Base-by-base conservation (phyloP, 2,888 invertebrate species). In the Amphipoea oculea region DNA sequence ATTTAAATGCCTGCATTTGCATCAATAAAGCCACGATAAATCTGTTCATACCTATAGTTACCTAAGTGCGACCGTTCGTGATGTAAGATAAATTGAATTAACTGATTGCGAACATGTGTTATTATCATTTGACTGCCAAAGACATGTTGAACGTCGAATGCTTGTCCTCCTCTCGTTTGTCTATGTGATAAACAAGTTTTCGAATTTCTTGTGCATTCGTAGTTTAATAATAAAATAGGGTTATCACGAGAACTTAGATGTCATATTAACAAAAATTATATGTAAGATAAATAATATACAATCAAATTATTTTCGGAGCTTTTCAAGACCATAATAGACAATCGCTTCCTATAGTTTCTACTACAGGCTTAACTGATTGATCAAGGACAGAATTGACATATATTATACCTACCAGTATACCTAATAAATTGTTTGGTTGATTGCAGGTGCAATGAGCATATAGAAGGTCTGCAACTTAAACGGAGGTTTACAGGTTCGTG, bases 1-100 rank as follows among this genome's bases (percentile, higher is more conserved):
- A 86, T 86, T 84, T 78, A 86, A 86, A 84, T 86, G 79, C 73
- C 73, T 71, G 76, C 77, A 84, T 83, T 86, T 86, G 87, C 87
- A 86, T 83, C 83, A 77, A 85, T 86, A 82, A 84, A 79, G 69
- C 70, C 65, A 68, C 83, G 42, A 86, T 88, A 82, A 86, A 88
- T 77, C 68, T 82, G 77, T 67, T 67, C 67, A 7, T 74, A 81
- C 45, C 69, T 72, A 70, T n/a, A 60, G 54, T 11, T 60, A 62
- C 40, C 40, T 51, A 86, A 76, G 77, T 65, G 48, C 29, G 48
- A 36, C n/a, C 36, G 60, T 54, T 57, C n/a, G 62, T 69, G 71
- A 63, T 72, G 68, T 51, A 66, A 86, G 48, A 79, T 84, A 84
- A 69, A 84, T 80, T 79, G 66, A 87, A 83, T 76, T 84, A 88